Base-by-base conservation (phyloP, 2,113 vertebrate species). In the Sciurus niger region DNA sequence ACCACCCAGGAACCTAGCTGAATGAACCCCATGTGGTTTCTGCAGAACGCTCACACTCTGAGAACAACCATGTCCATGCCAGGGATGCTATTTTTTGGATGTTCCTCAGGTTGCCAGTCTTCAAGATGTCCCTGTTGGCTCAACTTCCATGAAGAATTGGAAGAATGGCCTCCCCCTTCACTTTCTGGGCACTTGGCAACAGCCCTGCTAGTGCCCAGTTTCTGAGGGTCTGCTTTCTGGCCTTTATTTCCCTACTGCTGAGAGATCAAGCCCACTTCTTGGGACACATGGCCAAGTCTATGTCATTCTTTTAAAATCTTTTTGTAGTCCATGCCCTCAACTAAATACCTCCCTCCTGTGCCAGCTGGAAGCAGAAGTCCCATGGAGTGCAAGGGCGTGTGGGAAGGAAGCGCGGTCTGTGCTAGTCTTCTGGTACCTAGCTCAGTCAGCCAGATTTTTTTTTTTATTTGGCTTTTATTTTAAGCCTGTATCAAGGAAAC, bases 391-490 rank as follows among this genome's bases (percentile, higher is more conserved):
- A 87, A 4, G 40, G 32, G 22, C 48, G 28, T 30, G 28, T n/a
- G 4, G 74, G 28, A 24, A 94, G 40, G 89, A 78, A 86, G n/a
- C 2, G 0, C 5, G 24, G 14, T 95, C 89, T 89, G 82, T 11
- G 68, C 28, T 10, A 73, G 85, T 94, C 82, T 85, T 74, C 46
- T 90, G 88, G 95, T 73, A 90, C 65, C 32, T 2, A 4, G 51
- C 24, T 85, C 65, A 93, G 78, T 32, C 51, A 96, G 85, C 73
- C 90, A 96, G 94, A 55, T n/a, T 8, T 53, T 77, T 84, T 5
- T 46, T 63, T 94, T 90, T 96, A 83, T 88, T 88, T 84, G 48
- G 34, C 51, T 97, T 97, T 96, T 96, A 94, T 96, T 97, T 97
- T 97, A 96, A 96, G 93, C 40, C 60, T 85, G 28, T 79, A 89